A percentile compares a stretch with the other conserved stretches of the same genome.
Evolutionary conservation across 1,140 invertebrate genomes (phyloP).

Genomic region (Formica selysi): DNA sequence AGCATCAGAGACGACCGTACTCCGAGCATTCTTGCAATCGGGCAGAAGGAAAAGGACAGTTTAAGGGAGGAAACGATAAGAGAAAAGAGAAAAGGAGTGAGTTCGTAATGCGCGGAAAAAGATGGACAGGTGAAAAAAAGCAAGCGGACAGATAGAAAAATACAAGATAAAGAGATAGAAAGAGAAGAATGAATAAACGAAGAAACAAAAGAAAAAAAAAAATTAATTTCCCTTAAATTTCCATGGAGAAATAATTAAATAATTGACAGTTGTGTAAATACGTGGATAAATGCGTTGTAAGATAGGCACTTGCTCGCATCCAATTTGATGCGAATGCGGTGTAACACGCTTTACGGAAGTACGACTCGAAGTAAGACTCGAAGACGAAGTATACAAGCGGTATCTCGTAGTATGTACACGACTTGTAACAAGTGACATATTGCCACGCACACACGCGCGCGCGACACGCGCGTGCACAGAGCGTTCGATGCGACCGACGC

Average conservation of each 20-base stretch:
- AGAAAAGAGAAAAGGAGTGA: background rate
- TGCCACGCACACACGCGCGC: background rate
- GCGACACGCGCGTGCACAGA: conserved; percentile 55
- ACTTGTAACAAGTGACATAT: conserved; percentile 42
- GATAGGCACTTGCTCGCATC: background rate
- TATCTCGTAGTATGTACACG: conserved; percentile 16
- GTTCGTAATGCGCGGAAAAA: background rate
- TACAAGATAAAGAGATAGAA: background rate
- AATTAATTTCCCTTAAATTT: conserved; percentile 15
- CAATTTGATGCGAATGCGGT: background rate
- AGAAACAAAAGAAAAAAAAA: background rate
- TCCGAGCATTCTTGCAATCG: background rate
- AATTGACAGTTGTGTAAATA: background rate
- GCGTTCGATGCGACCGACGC: conserved; percentile 1
- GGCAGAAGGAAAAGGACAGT: background rate
- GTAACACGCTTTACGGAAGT: conserved; percentile 29
- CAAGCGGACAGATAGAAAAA: background rate
- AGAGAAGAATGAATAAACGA: background rate
- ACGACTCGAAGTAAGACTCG: background rate
- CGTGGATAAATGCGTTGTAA: background rate
- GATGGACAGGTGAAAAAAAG: background rate
- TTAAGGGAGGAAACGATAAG: background rate
- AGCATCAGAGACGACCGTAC: no score
- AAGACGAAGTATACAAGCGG: conserved; percentile 32
- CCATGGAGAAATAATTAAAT: conserved; percentile 4